Percentiles rank a stretch among this genome's conserved stretches.
phyloP scores from a whole-genome alignment of 1,140 invertebrate genomes.

The Polypedilum vanderplanki region DNA sequence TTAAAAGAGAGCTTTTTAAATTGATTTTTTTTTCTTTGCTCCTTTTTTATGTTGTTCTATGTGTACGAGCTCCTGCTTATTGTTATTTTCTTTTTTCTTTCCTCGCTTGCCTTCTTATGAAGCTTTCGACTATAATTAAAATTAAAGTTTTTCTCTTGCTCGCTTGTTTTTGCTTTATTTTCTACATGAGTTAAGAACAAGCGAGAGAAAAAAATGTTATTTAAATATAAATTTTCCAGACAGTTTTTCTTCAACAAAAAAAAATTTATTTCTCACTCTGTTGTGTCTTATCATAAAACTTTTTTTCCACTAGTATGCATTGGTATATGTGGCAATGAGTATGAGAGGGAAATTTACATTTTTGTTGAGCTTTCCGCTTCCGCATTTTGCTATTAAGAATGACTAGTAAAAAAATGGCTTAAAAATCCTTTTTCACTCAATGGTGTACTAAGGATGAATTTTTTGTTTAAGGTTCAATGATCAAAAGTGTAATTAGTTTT shows the following conservation, averaged over 20 bases:
- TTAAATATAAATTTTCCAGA: slow-evolving; percentile 20
- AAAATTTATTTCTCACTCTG: background rate
- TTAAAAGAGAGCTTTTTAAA: slow-evolving; percentile 19
- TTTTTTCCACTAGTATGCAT: background rate
- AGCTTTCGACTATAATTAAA: slow-evolving; percentile 14
- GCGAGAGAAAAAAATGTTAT: background rate
- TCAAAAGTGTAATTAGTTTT: too few species aligned
- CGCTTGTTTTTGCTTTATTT: too few species aligned
- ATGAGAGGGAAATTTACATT: slow-evolving; percentile 7
- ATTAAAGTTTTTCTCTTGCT: background rate
- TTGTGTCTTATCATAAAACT: slow-evolving; percentile 4
- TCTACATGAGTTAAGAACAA: too few species aligned
- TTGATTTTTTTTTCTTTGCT: slow-evolving; percentile 16
- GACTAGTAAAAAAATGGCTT: background rate
- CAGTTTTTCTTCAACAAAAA: slow-evolving; percentile 1
- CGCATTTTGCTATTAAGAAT: background rate
- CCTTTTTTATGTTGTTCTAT: background rate
- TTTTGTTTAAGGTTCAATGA: background rate
- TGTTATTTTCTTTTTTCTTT: background rate
- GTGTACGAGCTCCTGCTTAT: background rate
- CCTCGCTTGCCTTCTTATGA: too few species aligned
- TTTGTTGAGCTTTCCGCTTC: slow-evolving; percentile 16
- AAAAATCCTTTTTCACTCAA: background rate
- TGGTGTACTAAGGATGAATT: background rate
- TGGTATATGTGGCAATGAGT: background rate